Conservation (phyloP, 2,888 invertebrate genomes). For the Caenorhabditis angaria region DNA sequence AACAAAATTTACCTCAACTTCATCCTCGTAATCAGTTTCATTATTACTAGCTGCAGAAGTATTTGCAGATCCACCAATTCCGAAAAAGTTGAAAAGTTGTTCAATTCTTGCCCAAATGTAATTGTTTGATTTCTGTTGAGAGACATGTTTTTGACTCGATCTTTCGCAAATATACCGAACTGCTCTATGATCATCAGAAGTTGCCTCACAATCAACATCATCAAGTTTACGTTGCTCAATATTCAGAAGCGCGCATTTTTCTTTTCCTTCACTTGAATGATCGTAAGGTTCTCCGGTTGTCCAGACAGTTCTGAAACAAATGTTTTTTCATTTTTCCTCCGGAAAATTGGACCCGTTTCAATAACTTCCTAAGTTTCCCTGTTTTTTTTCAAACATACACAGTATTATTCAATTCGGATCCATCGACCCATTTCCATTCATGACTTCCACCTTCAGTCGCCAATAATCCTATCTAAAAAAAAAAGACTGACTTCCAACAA, state of each 20-base stretch:
- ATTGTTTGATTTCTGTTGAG: slow-evolving; percentile 51
- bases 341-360: too few species aligned
- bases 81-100: slow-evolving; percentile 47
- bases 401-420: slow-evolving; percentile 22
- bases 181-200: slow-evolving; percentile 20
- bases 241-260: slow-evolving; percentile 36
- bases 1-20: slow-evolving; percentile 17
- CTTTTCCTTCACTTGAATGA: slow-evolving; percentile 37
- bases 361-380: too few species aligned
- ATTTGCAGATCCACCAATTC: slow-evolving; percentile 32
- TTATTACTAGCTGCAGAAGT: slow-evolving; percentile 11
- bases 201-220: slow-evolving; percentile 42
- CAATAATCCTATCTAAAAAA: slow-evolving; percentile 38
- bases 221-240: slow-evolving; percentile 25
- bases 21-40: slow-evolving; percentile 39
- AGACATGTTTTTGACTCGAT: slow-evolving; percentile 30
- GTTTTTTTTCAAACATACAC: slow-evolving; percentile 30
- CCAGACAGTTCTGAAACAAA: slow-evolving; percentile 9
- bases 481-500: too few species aligned
- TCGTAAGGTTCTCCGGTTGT: slow-evolving; percentile 38
- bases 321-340: not conserved
- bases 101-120: slow-evolving; percentile 53
- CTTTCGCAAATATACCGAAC: slow-evolving; percentile 40
- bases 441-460: slow-evolving; percentile 33
- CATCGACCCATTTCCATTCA: slow-evolving; percentile 41